A percentile compares a stretch with the other conserved stretches of the same genome.
Evolutionary conservation across 2,888 invertebrate genomes (phyloP).

Genomic region (Rugalucina vietnamica): DNA sequence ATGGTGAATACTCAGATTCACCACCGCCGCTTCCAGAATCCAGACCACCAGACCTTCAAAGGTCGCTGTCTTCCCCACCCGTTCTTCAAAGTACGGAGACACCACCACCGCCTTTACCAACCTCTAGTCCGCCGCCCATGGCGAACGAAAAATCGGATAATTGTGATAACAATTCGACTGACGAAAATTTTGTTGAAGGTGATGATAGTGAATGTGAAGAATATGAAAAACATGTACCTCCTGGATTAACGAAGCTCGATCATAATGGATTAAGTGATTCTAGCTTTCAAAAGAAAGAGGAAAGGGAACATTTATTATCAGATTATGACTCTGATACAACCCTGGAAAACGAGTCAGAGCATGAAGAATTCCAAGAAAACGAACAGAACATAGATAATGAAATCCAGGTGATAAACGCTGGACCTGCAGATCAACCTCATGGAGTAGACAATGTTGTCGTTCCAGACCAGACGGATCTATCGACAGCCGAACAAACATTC

Average conservation of each 20-base stretch:
- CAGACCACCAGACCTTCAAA: background rate
- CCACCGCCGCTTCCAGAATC: constrained; percentile 32
- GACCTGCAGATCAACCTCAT: background rate
- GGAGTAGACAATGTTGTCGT: background rate
- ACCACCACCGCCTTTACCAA: constrained; percentile 15
- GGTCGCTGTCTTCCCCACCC: too few relatives aligned
- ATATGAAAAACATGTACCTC: too few relatives aligned
- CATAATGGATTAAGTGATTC: too few relatives aligned
- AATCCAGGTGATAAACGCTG: background rate
- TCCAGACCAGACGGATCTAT: background rate
- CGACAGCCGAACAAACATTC: background rate
- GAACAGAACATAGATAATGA: background rate
- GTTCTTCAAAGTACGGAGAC: too few relatives aligned
- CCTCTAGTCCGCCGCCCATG: constrained; percentile 19
- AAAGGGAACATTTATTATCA: background rate
- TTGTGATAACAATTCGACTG: too few relatives aligned
- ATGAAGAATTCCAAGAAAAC: background rate
- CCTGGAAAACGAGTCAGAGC: background rate
- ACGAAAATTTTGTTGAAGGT: too few relatives aligned
- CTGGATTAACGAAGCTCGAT: too few relatives aligned
- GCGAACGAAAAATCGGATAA: too few relatives aligned
- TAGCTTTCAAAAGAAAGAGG: background rate
- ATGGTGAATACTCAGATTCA: constrained; percentile 1
- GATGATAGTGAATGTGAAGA: too few relatives aligned
- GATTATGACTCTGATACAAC: constrained; percentile 3